Percentiles rank a stretch among this genome's conserved stretches.
phyloP scores from a whole-genome alignment of 2,888 invertebrate species.

The Drosophila paranaensis region DNA sequence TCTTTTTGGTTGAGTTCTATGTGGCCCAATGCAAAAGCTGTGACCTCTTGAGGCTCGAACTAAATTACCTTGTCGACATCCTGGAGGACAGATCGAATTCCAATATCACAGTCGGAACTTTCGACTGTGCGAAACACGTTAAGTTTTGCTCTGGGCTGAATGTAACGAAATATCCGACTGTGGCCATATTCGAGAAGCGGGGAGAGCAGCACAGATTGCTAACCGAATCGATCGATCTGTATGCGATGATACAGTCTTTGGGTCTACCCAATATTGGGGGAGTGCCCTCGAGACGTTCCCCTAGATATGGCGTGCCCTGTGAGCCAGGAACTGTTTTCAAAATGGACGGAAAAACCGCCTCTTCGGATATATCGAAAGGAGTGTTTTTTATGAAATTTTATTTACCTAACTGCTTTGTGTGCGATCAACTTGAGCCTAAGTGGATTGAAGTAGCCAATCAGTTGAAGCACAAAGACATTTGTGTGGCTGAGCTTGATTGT shows the following conservation, averaged over 20 bases:
- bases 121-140: neutral
- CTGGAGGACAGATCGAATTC: neutral
- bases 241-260: neutral
- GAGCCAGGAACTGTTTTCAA: neutral
- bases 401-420: neutral
- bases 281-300: accelerated
- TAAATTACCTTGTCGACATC: neutral
- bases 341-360: neutral
- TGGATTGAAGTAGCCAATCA: conserved; percentile 9
- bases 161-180: conserved; percentile 20
- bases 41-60: neutral
- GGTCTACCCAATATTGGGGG: neutral
- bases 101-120: conserved; percentile 6
- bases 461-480: neutral
- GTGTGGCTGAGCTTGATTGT: conserved; percentile 26
- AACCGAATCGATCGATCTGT: neutral
- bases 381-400: conserved; percentile 20
- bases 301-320: neutral
- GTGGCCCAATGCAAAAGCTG: neutral
- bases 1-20: neutral
- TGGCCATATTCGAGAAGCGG: conserved; percentile 7
- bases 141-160: conserved; percentile 10
- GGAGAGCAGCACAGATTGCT: neutral
- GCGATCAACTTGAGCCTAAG: neutral
- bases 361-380: neutral